Evolutionary conservation across 2,797 vertebrate species (phyloP).

Genomic region (Enteromius mattozi): DNA sequence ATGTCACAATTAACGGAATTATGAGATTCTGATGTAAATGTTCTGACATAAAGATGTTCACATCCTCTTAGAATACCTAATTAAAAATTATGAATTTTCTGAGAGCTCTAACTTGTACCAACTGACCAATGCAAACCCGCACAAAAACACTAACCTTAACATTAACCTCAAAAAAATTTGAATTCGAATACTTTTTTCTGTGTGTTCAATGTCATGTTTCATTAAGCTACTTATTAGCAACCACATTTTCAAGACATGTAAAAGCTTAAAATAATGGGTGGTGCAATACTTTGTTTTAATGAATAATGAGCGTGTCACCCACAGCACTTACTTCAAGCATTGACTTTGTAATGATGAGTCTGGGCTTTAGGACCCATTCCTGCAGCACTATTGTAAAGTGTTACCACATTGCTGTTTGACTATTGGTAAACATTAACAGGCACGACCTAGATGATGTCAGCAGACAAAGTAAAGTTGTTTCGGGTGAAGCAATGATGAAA

Average conservation of each 20-base stretch:
- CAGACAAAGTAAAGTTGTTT: neutral
- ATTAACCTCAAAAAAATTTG: neutral
- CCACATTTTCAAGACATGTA: neutral
- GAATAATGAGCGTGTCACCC: neutral
- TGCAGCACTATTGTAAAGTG: neutral
- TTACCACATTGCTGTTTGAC: conserved; percentile 2
- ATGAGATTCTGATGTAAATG: neutral
- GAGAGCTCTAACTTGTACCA: neutral
- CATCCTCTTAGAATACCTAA: neutral
- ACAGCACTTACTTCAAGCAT: neutral
- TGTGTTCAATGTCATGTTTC: neutral
- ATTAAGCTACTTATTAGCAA: neutral
- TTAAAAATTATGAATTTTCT: neutral
- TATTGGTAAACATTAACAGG: neutral
- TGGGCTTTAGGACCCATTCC: neutral
- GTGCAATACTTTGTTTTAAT: neutral
- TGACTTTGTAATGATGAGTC: neutral
- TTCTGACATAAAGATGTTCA: neutral
- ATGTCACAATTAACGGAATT: neutral
- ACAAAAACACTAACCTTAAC: no score
- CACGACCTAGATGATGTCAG: conserved; percentile 4
- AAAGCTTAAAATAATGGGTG: neutral
- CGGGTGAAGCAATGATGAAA: neutral
- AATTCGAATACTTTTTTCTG: neutral
- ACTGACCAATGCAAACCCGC: neutral